These are phyloP conservation scores for Meghimatium bilineatum DNA, from an alignment of 2,888 invertebrate genomes.

Conservation along the genomic window DNA sequence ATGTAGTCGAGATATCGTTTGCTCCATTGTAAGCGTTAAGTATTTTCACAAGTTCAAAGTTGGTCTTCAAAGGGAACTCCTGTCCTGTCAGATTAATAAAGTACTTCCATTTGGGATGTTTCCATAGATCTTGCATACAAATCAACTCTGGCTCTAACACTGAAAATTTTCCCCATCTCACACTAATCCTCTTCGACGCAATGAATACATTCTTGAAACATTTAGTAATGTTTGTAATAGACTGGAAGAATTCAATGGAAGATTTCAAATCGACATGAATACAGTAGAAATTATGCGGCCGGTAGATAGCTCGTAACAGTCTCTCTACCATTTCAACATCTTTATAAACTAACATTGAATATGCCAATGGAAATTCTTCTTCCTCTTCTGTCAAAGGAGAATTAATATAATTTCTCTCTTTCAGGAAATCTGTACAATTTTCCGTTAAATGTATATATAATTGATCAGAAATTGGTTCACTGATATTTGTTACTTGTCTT, in stretches of 20 bases:
- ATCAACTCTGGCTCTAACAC: slow-evolving; percentile 68
- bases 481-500: not conserved
- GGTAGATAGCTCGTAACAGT: slow-evolving; percentile 58
- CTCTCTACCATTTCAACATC: slow-evolving; percentile 61
- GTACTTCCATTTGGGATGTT: not conserved
- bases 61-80: not conserved
- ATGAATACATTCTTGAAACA: slow-evolving; percentile 71
- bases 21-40: slow-evolving; percentile 63
- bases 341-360: slow-evolving; percentile 62
- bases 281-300: not conserved
- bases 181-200: slow-evolving; percentile 54
- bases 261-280: not conserved
- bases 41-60: not conserved
- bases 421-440: slow-evolving; percentile 44
- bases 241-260: slow-evolving; percentile 51
- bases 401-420: slow-evolving; percentile 47
- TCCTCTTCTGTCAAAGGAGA: slow-evolving; percentile 51
- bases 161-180: slow-evolving; percentile 64
- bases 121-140: not conserved
- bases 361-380: slow-evolving; percentile 61
- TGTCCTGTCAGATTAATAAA: not conserved
- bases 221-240: slow-evolving; percentile 55
- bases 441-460: not conserved
- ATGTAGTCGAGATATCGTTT: slow-evolving; percentile 62
- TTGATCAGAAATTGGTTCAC: not conserved